Evolutionary conservation across 2,113 vertebrate species (phyloP).

Genomic region (Hemibagrus wyckioides): DNA sequence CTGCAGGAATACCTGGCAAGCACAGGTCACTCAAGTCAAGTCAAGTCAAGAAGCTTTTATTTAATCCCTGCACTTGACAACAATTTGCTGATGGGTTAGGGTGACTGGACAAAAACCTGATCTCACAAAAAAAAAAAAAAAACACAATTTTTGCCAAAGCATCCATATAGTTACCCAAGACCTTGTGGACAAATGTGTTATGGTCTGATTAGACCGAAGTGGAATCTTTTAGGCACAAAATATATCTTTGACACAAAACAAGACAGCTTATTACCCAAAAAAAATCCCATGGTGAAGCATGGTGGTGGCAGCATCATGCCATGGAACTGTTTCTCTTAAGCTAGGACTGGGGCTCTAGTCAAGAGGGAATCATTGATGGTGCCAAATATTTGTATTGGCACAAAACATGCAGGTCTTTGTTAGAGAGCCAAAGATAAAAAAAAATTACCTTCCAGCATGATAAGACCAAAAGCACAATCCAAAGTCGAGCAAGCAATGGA

Average conservation of each 20-base stretch:
- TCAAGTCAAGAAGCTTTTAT: too few species aligned
- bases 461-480: neutral
- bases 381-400: neutral
- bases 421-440: neutral
- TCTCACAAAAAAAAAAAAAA: neutral
- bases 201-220: neutral
- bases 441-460: neutral
- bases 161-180: too few species aligned
- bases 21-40: neutral
- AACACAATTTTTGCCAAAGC: too few species aligned
- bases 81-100: neutral
- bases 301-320: neutral
- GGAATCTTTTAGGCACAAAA: neutral
- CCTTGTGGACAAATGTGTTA: too few species aligned
- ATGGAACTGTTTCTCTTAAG: neutral
- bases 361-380: neutral
- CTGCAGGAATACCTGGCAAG: neutral
- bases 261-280: neutral
- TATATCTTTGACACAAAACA: too few species aligned
- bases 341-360: neutral
- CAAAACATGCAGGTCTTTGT: neutral
- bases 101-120: neutral
- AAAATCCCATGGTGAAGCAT: neutral
- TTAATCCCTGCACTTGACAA: neutral
- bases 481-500: neutral